Percentiles rank a stretch among this genome's conserved stretches.
phyloP scores from a whole-genome alignment of 2,888 invertebrate genomes.

The Diplazon laetatorius region DNA sequence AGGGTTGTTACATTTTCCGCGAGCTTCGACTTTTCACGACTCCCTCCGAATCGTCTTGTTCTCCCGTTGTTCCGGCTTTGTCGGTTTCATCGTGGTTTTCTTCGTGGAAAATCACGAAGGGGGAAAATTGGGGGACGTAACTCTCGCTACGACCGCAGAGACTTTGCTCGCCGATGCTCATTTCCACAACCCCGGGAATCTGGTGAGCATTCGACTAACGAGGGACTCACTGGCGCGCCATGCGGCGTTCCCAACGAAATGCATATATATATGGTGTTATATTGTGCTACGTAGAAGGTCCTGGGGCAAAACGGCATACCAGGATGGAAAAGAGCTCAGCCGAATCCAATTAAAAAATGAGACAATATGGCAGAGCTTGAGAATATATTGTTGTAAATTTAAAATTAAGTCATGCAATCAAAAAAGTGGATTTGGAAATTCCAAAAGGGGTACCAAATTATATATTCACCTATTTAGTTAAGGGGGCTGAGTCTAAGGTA shows the following conservation, averaged over 20 bases:
- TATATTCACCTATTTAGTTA: too few relatives aligned
- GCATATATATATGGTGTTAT: constrained; percentile 47
- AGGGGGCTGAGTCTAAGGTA: too few relatives aligned
- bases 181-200: constrained; percentile 56
- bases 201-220: constrained; percentile 50
- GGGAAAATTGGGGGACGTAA: constrained; percentile 22
- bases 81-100: constrained; percentile 39
- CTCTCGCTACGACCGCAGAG: constrained; percentile 34
- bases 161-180: constrained; percentile 50
- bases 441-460: too few relatives aligned
- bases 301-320: too few relatives aligned
- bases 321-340: too few relatives aligned
- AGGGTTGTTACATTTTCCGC: constrained; percentile 75
- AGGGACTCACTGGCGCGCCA: constrained; percentile 48
- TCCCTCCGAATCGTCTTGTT: constrained; percentile 73
- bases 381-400: too few relatives aligned
- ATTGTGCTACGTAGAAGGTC: constrained; percentile 8
- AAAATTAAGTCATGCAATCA: too few relatives aligned
- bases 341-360: too few relatives aligned
- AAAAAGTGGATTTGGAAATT: too few relatives aligned
- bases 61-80: constrained; percentile 39
- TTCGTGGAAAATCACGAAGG: constrained; percentile 20
- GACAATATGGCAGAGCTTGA: too few relatives aligned
- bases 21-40: constrained; percentile 81
- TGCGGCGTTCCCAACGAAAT: constrained; percentile 67